A percentile compares a stretch with the other conserved stretches of the same genome.
phyloP scores from a whole-genome alignment of 1,140 invertebrate genomes.

The Calephelis virginiensis region DNA sequence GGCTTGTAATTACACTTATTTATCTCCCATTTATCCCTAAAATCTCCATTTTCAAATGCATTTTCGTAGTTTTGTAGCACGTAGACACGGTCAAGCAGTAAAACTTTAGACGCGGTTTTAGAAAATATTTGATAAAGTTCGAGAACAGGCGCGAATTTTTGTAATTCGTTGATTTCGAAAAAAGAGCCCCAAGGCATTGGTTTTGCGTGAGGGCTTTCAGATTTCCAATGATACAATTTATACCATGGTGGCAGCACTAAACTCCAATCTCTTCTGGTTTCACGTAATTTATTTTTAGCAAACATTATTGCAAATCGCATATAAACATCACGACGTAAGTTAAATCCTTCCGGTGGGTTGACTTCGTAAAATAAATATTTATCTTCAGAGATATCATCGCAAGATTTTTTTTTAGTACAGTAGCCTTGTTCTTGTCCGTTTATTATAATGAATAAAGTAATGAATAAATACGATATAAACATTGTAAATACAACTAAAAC shows the following conservation, averaged over 20 bases:
- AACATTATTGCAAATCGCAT: slow-evolving; percentile 93
- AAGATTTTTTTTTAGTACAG: slow-evolving; percentile 37
- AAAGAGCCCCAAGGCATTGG: slow-evolving; percentile 88
- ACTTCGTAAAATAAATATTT: slow-evolving; percentile 91
- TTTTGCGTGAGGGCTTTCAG: slow-evolving; percentile 78
- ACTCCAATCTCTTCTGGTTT: slow-evolving; percentile 74
- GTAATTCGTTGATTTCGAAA: slow-evolving; percentile 91
- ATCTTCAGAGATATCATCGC: slow-evolving; percentile 19
- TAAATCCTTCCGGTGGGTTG: slow-evolving; percentile 97
- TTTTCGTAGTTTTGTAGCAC: slow-evolving; percentile 92
- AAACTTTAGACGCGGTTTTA: slow-evolving; percentile 45
- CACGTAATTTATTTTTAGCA: slow-evolving; percentile 78
- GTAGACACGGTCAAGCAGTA: slow-evolving; percentile 86
- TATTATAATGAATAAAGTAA: slow-evolving; percentile 11
- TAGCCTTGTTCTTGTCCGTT: slow-evolving; percentile 32
- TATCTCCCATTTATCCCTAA: slow-evolving; percentile 89
- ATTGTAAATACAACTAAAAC: neutral
- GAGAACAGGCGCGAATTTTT: slow-evolving; percentile 89
- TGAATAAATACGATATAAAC: slow-evolving; percentile 2
- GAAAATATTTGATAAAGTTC: slow-evolving; percentile 92
- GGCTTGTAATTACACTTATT: slow-evolving; percentile 66
- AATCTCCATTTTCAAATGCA: slow-evolving; percentile 89
- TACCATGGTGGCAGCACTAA: slow-evolving; percentile 95
- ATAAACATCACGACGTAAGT: slow-evolving; percentile 96
- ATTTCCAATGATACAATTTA: slow-evolving; percentile 93